Evolutionary conservation across 2,113 vertebrate genomes (phyloP).

Genomic region (Coregonus clupeaformis): DNA sequence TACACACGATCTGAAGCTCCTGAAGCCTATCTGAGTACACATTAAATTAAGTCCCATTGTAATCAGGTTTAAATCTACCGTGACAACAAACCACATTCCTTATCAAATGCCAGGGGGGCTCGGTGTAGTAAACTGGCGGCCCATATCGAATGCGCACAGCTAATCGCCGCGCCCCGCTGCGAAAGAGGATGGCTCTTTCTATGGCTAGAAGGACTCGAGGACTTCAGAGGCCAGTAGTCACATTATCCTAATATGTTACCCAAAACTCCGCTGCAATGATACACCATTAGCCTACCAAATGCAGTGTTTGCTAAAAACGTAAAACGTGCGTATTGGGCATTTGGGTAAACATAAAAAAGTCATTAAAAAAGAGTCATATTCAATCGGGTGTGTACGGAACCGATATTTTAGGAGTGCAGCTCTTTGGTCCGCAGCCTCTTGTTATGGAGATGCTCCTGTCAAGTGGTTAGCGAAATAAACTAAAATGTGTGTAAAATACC

Average conservation of each 20-base stretch:
- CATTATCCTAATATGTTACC: neutral
- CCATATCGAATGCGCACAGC: neutral
- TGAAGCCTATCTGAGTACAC: neutral
- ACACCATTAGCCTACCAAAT: neutral
- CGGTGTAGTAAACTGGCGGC: neutral
- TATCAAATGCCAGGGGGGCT: neutral
- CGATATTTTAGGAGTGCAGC: too few species aligned
- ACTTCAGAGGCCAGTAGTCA: slow-evolving; percentile 3
- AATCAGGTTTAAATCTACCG: neutral
- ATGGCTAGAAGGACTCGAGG: neutral
- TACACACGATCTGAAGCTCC: too few species aligned
- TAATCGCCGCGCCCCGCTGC: neutral
- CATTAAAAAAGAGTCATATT: too few species aligned
- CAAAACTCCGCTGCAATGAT: neutral
- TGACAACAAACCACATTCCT: neutral
- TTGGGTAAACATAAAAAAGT: too few species aligned
- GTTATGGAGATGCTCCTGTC: too few species aligned
- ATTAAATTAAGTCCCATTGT: neutral
- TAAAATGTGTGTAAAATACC: neutral
- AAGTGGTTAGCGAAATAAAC: neutral
- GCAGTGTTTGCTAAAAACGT: neutral
- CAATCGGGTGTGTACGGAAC: too few species aligned
- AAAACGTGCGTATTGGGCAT: neutral
- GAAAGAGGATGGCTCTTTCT: neutral
- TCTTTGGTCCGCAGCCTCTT: too few species aligned